Base-by-base conservation (phyloP, 1,140 invertebrate genomes). In the Amphibalanus amphitrite region DNA sequence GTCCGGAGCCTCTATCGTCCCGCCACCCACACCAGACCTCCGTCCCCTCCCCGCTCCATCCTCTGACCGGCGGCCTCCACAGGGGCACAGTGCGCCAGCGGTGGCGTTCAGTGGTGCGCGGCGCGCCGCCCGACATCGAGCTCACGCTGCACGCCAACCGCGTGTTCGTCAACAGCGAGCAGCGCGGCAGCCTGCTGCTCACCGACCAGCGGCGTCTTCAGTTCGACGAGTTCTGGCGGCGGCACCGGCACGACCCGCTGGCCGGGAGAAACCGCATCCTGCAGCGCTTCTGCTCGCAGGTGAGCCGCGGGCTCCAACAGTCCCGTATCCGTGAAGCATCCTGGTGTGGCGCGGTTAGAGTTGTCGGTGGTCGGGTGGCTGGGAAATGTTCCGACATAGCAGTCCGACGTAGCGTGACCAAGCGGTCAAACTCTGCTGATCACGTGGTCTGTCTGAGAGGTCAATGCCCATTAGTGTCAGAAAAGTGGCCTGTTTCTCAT, bases 231-330 rank as follows among this genome's bases (percentile, higher is more conserved):
- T 95, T 89, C 83, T 95, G 92, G 92, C 75, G 83, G 3, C 82
- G 83, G 28, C 84, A 90, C 80, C 74, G 82, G 74, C 76, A 82
- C 40, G 79, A 84, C 71, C 87, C 88, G 17, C 79, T 95, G 40
- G 82, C 82, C 75, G 91, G 84, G 4, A 83, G 93, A 75, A 88
- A 95, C 80, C 82, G 86, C 70, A 92, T 96, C 75, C 77, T 96
- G 29, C 82, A 86, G 33, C 90, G 90, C 70, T 85, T 95, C 76
- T 93, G 91, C 82, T 91, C 93, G 25, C 86, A 91, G 80, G 89
- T 91, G 80, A 76, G 73, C 33, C 29, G 20, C 70, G 0, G 28
- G 25, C n/a, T 68, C n/a, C n/a, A 20, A 26, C 6, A 13, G 1
- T 59, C 47, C 47, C 23, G 47, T 59, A 17, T 20, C 6, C 47